Percentiles rank a stretch among this genome's conserved stretches.
These are phyloP conservation scores for Hippopotamyrus pictus DNA, from an alignment of 2,797 vertebrate species.

Conservation along the genomic window DNA sequence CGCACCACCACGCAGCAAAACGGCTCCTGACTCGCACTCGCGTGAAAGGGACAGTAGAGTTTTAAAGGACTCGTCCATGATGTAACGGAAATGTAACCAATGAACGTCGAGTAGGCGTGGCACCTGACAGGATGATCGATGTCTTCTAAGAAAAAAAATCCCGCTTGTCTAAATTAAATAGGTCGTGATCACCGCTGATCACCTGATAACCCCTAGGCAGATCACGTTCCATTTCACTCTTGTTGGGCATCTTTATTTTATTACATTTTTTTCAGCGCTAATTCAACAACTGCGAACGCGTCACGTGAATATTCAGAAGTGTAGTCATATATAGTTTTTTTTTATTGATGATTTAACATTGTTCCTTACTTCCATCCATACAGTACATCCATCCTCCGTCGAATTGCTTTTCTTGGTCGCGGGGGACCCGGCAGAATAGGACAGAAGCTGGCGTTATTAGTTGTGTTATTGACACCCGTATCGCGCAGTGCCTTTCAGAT, in stretches of 20 bases:
- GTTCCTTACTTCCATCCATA: not conserved
- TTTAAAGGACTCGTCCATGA: constrained; percentile 42
- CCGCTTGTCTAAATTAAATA: constrained; percentile 34
- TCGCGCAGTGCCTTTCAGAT: not conserved
- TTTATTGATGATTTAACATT: not conserved
- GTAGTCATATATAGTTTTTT: not conserved
- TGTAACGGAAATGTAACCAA: constrained; percentile 35
- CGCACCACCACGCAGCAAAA: not conserved
- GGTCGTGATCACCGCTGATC: constrained; percentile 35
- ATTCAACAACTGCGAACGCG: not conserved
- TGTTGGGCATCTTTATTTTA: not conserved
- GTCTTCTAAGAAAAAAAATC: constrained; percentile 41
- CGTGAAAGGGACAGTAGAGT: not conserved
- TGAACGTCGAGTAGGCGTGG: constrained; percentile 32
- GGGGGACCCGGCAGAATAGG: not conserved
- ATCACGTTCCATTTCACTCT: constrained; percentile 3
- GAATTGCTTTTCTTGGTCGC: not conserved
- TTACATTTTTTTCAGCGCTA: constrained; percentile 33
- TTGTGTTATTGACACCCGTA: not conserved
- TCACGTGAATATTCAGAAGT: not conserved
- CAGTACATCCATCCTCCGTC: not conserved
- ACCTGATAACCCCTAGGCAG: constrained; percentile 10
- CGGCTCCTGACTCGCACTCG: not conserved
- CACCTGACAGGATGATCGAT: constrained; percentile 46
- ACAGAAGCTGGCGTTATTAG: not conserved